Conservation (phyloP, 1,140 invertebrate genomes). For the Coelopa frigida region DNA sequence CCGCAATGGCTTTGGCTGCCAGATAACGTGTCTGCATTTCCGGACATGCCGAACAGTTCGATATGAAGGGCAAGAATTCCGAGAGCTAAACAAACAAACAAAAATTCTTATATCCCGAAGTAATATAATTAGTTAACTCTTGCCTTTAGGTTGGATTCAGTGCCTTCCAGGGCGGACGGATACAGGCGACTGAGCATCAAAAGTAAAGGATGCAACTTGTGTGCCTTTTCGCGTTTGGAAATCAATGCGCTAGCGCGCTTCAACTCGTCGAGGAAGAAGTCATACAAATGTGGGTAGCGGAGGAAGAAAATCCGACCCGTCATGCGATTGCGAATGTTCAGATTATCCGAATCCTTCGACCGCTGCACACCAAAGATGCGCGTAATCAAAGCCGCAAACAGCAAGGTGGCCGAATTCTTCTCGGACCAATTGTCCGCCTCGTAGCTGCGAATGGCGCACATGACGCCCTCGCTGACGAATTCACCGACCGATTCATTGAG, state of each 20-base stretch:
- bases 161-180: constrained; percentile 61
- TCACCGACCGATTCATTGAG: constrained; percentile 64
- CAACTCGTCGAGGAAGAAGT: constrained; percentile 60
- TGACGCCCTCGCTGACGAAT: constrained; percentile 65
- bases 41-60: constrained; percentile 50
- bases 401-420: constrained; percentile 78
- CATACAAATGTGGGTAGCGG: constrained; percentile 69
- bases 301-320: constrained; percentile 76
- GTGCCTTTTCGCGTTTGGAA: constrained; percentile 29
- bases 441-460: constrained; percentile 67
- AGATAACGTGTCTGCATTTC: constrained; percentile 59
- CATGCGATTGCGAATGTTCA: constrained; percentile 69
- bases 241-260: constrained; percentile 14
- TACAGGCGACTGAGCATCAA: constrained; percentile 72
- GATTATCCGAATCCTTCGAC: constrained; percentile 61
- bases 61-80: constrained; percentile 45
- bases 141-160: constrained; percentile 59
- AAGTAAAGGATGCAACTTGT: constrained; percentile 68
- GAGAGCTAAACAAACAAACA: constrained; percentile 18
- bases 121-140: not conserved
- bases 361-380: constrained; percentile 85
- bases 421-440: constrained; percentile 69
- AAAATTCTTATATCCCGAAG: not conserved
- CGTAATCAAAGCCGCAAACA: constrained; percentile 78
- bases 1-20: constrained; percentile 58